Evolutionary conservation across 2,797 vertebrate species (phyloP).

Genomic region (Myoxocephalus aenaeus): DNA sequence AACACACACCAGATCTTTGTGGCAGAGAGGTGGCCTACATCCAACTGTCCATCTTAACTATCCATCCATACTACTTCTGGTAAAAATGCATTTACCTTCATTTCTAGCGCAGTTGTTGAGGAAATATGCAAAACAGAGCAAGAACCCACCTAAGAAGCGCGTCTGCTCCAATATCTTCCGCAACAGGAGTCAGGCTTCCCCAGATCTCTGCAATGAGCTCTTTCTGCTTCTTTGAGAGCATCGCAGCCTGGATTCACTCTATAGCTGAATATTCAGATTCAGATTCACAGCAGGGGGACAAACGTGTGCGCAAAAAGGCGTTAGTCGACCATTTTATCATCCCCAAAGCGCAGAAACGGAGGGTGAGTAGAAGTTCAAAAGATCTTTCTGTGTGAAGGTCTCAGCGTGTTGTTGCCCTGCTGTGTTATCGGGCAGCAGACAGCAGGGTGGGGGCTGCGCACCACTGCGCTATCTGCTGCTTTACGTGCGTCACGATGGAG

Average conservation of each 20-base stretch:
- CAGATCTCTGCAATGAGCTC: slow-evolving; percentile 76
- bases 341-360: neutral
- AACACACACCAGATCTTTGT: no score
- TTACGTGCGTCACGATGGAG: slow-evolving; percentile 22
- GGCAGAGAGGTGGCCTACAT: neutral
- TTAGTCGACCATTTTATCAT: slow-evolving; percentile 62
- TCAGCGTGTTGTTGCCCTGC: slow-evolving; percentile 29
- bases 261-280: slow-evolving; percentile 15
- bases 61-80: neutral
- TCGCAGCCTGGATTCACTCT: slow-evolving; percentile 44
- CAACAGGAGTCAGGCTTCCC: slow-evolving; percentile 72
- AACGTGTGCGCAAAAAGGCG: neutral
- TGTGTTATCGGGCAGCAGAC: slow-evolving; percentile 65
- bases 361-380: neutral
- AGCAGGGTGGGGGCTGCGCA: slow-evolving; percentile 62
- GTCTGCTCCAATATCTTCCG: slow-evolving; percentile 83
- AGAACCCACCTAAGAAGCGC: slow-evolving; percentile 81
- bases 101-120: neutral
- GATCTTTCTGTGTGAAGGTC: slow-evolving; percentile 2
- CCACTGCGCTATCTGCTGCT: slow-evolving; percentile 46
- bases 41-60: neutral
- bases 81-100: neutral
- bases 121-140: neutral
- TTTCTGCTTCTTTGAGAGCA: slow-evolving; percentile 82
- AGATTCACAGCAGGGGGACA: neutral